Evolutionary conservation across 2,888 invertebrate species (phyloP), one percentile per base, ranked within the genome.

Genomic region (Torymus texanus): DNA sequence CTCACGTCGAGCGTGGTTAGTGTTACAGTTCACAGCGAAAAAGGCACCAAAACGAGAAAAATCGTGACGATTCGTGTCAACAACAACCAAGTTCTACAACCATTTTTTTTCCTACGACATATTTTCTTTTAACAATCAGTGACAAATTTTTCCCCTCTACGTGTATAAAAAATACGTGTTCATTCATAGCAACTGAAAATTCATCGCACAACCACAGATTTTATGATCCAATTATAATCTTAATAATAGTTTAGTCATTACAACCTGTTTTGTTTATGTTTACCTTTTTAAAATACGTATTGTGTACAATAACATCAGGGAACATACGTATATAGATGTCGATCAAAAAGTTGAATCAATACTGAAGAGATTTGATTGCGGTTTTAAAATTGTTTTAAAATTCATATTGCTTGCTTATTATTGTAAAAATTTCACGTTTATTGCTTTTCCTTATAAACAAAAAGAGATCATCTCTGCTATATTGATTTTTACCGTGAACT

Each of bases 1-100:
- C 5, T n/a, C 53, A 51, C 18, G 5, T 65, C 24, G 14, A 24
- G 18, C 53, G 59, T 11, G 5, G 21, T 21, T 61, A 8, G 41
- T 41, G 21, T 68, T 65, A 70, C 24, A 16, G 50, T 72, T 77
- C 65, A 77, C 71, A 66, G 59, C 59, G 13, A 59, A 29, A 71
- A 77, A 77, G 77, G 77, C 77, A 77, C 77, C 65, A 59, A 71
- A 76, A 29, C 66, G 66, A 65, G 51, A 65, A 58, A 66, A 66
- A 51, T 4, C 18, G n/a, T 58, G 58, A 62, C 53, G 61, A 41
- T 53, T 56, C 16, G 16, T 41, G 65, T 58, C 50, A 65, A 58
- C 56, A 58, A 62, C 61, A 62, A 41, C 53, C 41, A 13, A 53
- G 67, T 66, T 61, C 24, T 61, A 75, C 59, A 75, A 75, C 41